Base-by-base conservation (phyloP, 2,113 vertebrate species). In the Psephotus haematonotus region DNA sequence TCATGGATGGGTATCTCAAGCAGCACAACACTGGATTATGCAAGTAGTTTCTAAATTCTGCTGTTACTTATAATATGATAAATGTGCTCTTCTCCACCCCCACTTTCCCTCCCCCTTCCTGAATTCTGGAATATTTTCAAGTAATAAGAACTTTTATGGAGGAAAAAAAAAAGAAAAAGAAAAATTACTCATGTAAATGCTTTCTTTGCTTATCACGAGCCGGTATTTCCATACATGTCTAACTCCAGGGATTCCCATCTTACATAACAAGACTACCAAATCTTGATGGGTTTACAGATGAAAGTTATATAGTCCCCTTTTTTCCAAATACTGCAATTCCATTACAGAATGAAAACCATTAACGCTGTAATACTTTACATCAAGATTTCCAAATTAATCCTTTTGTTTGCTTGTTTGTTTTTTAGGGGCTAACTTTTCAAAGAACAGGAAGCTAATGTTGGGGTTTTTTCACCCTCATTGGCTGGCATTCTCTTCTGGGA, bases 351-450 rank as follows among this genome's bases (percentile, higher is more conserved):
- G 15, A 35, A 85, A 75, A 59, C 2, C 8, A 44, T 27, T 62
- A 82, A 60, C 7, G 31, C 0, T 13, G 3, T 81, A 71, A 68
- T 63, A 59, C 6, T 68, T 88, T 17, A 70, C 43, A 82, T 33
- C 9, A 59, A 67, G 27, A 82, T 44, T 88, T 80, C n/a, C n/a
- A 71, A 84, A 88, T 60, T 37, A 83, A 64, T 81, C 18, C 10
- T 15, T 12, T 5, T 27, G 0, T 2, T 47, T 33, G 19, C 13
- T n/a, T 46, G 44, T 4, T 33, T 43, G 46, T 3, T 16, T 4
- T 37, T n/a, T 49, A 29, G 7, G 13, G 35, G 13, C 6, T 59
- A 75, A 55, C 28, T 90, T 81, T 92, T 71, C n/a, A 44, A 70
- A 52, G 50, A 79, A 7, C 10, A 69, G 43, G 5, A 68, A n/a